These are phyloP conservation scores for Pectinophora gossypiella DNA, from an alignment of 1,140 invertebrate species.

Conservation along the genomic window DNA sequence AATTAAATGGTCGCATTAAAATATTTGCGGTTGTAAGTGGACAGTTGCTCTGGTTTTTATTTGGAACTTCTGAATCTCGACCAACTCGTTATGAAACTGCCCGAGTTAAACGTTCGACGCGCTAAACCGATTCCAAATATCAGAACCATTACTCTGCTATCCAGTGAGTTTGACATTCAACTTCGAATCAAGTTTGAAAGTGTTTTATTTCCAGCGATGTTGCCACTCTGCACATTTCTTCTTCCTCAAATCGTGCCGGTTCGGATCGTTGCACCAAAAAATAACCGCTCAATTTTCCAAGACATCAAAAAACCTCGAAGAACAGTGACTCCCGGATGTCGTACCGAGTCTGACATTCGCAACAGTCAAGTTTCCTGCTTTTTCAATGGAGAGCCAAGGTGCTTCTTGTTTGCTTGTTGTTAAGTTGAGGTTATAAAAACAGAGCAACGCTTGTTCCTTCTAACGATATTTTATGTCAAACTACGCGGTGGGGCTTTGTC, in stretches of 20 bases:
- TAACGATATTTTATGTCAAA: background rate
- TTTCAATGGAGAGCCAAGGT: slow-evolving; percentile 15
- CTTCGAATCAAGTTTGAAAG: background rate
- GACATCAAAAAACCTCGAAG: slow-evolving; percentile 22
- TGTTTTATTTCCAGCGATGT: slow-evolving; percentile 11
- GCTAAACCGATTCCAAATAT: background rate
- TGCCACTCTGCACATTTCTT: slow-evolving; percentile 18
- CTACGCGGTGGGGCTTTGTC: too few species aligned
- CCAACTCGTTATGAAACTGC: background rate
- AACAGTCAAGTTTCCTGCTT: slow-evolving; percentile 15
- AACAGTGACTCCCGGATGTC: slow-evolving; percentile 34
- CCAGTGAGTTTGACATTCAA: background rate
- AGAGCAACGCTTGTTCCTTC: background rate
- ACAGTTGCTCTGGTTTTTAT: background rate
- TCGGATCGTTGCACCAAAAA: slow-evolving; percentile 23
- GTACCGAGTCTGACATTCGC: slow-evolving; percentile 13
- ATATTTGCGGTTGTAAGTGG: background rate
- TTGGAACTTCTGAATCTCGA: background rate
- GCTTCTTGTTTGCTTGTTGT: slow-evolving; percentile 2
- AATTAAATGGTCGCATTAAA: background rate
- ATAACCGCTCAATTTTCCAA: slow-evolving; percentile 12
- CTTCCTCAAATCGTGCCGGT: slow-evolving; percentile 13
- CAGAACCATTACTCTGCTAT: background rate
- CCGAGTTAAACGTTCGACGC: background rate
- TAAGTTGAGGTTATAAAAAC: background rate